Percentiles rank a stretch among this genome's conserved stretches.
Evolutionary conservation across 2,113 vertebrate genomes (phyloP).

Genomic region (Brachypodius melanocephalos): DNA sequence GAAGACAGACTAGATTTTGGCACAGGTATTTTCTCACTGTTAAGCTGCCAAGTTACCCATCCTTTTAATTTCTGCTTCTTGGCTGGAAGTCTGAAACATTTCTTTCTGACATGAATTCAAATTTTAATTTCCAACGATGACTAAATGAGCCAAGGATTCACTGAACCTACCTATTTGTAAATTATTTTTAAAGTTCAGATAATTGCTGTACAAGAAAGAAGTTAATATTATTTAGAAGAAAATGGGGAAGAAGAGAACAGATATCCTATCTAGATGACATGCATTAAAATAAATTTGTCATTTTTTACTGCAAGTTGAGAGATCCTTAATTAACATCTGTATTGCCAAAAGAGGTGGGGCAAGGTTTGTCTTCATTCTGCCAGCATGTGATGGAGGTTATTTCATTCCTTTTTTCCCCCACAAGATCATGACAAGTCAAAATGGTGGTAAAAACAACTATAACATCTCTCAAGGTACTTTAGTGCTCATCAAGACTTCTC

Average conservation of each 20-base stretch:
- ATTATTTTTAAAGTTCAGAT: background rate
- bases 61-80: slow-evolving; percentile 25
- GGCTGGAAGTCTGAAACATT: background rate
- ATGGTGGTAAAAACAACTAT: background rate
- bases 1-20: background rate
- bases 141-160: background rate
- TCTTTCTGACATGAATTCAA: background rate
- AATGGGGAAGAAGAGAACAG: background rate
- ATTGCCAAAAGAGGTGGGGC: background rate
- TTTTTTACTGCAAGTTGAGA: background rate
- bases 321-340: background rate
- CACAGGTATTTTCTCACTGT: slow-evolving; percentile 1
- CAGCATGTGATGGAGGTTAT: background rate
- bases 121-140: background rate
- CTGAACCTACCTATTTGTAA: background rate
- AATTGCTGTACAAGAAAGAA: background rate
- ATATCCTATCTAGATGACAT: background rate
- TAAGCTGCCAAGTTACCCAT: slow-evolving; percentile 9
- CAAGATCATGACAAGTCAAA: background rate
- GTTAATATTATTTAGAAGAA: background rate
- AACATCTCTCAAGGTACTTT: background rate
- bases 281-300: background rate
- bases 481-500: background rate
- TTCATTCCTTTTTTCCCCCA: background rate
- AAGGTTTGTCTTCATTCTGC: background rate